Percentiles rank a stretch among this genome's conserved stretches.
phyloP scores from a whole-genome alignment of 2,888 invertebrate species.

The Nebria salina region DNA sequence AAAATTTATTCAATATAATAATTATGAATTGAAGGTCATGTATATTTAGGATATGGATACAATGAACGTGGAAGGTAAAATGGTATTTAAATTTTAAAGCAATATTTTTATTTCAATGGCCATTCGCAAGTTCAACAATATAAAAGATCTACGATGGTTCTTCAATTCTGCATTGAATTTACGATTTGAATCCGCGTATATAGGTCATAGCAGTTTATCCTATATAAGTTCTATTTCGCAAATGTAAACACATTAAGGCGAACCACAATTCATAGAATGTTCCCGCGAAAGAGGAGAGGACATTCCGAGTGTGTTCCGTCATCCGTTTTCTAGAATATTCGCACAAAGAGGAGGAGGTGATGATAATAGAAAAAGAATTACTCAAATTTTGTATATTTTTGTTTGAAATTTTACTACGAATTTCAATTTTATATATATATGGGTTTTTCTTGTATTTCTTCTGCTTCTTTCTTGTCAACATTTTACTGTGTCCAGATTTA shows the following conservation, averaged over 20 bases:
- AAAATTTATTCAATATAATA: too few relatives aligned
- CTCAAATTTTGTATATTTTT: slow-evolving; percentile 16
- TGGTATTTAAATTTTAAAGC: too few relatives aligned
- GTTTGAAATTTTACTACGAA: slow-evolving; percentile 27
- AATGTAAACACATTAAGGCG: slow-evolving; percentile 37
- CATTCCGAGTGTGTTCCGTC: neutral
- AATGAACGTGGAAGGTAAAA: too few relatives aligned
- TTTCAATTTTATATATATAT: neutral
- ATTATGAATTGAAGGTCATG: too few relatives aligned
- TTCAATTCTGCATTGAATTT: too few relatives aligned
- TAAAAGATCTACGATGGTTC: too few relatives aligned
- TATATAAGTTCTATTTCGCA: neutral
- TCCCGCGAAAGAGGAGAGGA: neutral
- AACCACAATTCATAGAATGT: slow-evolving; percentile 10
- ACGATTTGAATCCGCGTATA: neutral
- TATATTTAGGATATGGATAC: too few relatives aligned
- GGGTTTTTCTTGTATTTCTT: neutral
- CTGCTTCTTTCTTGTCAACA: slow-evolving; percentile 25
- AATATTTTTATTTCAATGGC: too few relatives aligned
- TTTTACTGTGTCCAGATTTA: slow-evolving; percentile 19
- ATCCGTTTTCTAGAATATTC: slow-evolving; percentile 11
- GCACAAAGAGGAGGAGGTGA: neutral
- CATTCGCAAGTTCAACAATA: too few relatives aligned
- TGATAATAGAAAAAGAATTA: slow-evolving; percentile 39
- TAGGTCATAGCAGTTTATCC: slow-evolving; percentile 7